phyloP scores from a whole-genome alignment of 2,113 vertebrate species.

The Thamnaconus septentrionalis region DNA sequence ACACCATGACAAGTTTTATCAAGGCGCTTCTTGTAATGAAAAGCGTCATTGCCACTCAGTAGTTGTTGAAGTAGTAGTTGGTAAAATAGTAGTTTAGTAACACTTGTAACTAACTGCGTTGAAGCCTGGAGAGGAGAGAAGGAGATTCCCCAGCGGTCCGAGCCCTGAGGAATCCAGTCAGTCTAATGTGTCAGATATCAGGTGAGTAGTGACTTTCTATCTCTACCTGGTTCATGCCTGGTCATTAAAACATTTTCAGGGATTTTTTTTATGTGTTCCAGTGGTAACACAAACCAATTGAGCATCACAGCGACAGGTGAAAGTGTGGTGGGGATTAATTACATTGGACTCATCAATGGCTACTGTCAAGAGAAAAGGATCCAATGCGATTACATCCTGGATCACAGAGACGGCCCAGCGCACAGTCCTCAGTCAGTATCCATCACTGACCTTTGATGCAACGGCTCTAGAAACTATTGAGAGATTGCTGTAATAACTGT shows the following conservation, averaged over 20 bases:
- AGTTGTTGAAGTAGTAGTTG: too few relatives aligned
- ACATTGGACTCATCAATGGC: constrained; percentile 42
- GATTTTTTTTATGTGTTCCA: neutral
- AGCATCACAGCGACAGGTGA: constrained; percentile 24
- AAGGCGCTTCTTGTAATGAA: neutral
- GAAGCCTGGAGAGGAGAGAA: constrained; percentile 34
- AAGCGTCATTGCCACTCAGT: neutral
- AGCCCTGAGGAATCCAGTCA: constrained; percentile 6
- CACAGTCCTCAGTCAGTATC: constrained; percentile 61
- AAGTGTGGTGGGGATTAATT: constrained; percentile 43
- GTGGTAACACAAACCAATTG: neutral
- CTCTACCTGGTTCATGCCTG: neutral
- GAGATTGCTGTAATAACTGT: too few relatives aligned
- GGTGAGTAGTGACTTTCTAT: constrained; percentile 37
- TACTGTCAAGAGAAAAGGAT: constrained; percentile 54
- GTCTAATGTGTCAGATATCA: constrained; percentile 1
- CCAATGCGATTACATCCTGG: constrained; percentile 2
- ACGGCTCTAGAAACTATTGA: too few relatives aligned
- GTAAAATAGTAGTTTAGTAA: too few relatives aligned
- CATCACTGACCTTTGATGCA: neutral
- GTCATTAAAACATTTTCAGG: neutral
- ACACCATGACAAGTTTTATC: too few relatives aligned
- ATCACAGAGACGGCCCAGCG: constrained; percentile 41
- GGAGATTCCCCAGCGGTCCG: constrained; percentile 1
- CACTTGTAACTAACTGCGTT: too few relatives aligned